phyloP scores from a whole-genome alignment of 2,888 invertebrate species.

The Oxytorus armatus region DNA sequence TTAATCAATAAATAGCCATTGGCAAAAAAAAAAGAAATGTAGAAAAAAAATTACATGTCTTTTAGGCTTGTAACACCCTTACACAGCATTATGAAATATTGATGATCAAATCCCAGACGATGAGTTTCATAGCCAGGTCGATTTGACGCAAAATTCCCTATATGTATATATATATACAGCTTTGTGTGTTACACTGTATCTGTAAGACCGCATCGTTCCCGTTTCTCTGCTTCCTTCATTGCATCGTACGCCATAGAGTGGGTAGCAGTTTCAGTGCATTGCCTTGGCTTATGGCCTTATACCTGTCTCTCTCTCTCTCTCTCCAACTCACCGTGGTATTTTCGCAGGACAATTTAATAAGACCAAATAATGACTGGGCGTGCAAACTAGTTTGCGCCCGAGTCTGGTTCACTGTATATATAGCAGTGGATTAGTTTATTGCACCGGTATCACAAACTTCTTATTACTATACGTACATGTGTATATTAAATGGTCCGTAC shows the following conservation, averaged over 20 bases:
- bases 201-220: slow-evolving; percentile 63
- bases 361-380: slow-evolving; percentile 69
- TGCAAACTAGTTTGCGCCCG: slow-evolving; percentile 66
- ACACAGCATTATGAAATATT: too few species aligned
- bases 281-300: slow-evolving; percentile 72
- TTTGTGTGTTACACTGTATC: slow-evolving; percentile 38
- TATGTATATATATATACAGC: neutral
- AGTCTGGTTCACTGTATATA: slow-evolving; percentile 46
- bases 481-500: neutral
- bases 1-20: too few species aligned
- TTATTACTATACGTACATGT: slow-evolving; percentile 10
- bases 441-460: slow-evolving; percentile 44
- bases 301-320: slow-evolving; percentile 19
- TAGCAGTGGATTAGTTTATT: slow-evolving; percentile 56
- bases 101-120: too few species aligned
- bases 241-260: slow-evolving; percentile 47
- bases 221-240: slow-evolving; percentile 63
- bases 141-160: too few species aligned
- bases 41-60: too few species aligned
- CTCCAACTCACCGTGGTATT: slow-evolving; percentile 58
- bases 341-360: slow-evolving; percentile 70
- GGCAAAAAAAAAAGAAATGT: too few species aligned
- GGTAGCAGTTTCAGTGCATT: slow-evolving; percentile 50
- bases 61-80: too few species aligned
- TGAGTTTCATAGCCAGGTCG: too few species aligned